Evolutionary conservation across 2,888 invertebrate species (phyloP), one percentile per base, ranked within the genome.

Genomic region (Polymixis lichenea): DNA sequence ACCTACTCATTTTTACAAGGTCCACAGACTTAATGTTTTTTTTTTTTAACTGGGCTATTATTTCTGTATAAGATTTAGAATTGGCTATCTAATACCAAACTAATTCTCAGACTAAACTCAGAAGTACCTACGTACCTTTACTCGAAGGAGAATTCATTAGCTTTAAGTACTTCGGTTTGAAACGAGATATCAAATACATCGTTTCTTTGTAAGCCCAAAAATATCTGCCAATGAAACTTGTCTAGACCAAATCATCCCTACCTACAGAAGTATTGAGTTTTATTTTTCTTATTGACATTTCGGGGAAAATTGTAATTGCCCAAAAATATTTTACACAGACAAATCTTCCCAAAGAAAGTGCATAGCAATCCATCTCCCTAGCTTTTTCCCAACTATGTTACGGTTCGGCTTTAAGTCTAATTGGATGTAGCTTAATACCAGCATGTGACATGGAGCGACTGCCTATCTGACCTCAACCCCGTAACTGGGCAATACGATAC

Each of bases 91-190:
- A 3, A 58, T 58, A 43, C 32, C 43, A n/a, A 43, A 60, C 17
- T 8, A 43, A 43, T 43, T 43, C 11, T 43, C 43, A 43, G 60
- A 66, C 51, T 32, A 53, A 46, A 53, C 58, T 25, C 19, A 60
- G 25, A 46, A 3, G 15, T 28, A 49, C 28, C 5, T 53, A 43
- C 11, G 19, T 74, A 19, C 28, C n/a, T 56, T 32, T 9, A 8
- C 17, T 72, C 15, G 28, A 58, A 66, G 53, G n/a, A 58, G 22
- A 53, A 28, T 43, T 74, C 61, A 72, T 75, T 62, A 53, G 51
- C 28, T 51, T 58, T 43, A 61, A 28, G 72, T 74, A 19, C n/a
- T n/a, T 53, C 7, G 43, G 19, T 53, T 49, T 75, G 5, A 46
- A 60, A 32, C 46, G 53, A 76, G 46, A 66, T 25, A 17, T 22